phyloP scores from a whole-genome alignment of 2,888 invertebrate genomes.

The Spisula solida region DNA sequence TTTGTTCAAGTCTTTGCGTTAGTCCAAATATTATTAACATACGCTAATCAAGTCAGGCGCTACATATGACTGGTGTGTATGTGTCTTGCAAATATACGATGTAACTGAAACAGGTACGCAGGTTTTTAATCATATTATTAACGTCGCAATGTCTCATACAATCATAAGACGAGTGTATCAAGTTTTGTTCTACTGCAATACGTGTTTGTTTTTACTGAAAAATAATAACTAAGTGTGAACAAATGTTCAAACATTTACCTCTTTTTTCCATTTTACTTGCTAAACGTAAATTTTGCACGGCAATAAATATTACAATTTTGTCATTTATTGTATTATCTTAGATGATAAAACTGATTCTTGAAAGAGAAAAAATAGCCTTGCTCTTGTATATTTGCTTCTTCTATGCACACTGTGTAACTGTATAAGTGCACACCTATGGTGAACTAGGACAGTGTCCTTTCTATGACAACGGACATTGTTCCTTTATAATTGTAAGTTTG shows the following conservation, averaged over 20 bases:
- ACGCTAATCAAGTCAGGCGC: neutral
- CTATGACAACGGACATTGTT: constrained; percentile 1
- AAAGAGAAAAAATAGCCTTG: constrained; percentile 21
- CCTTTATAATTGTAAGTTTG: constrained; percentile 16
- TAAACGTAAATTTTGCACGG: constrained; percentile 28
- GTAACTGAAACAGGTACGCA: neutral
- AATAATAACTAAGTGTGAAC: neutral
- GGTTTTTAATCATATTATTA: neutral
- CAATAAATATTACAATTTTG: constrained; percentile 29
- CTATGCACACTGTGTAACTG: constrained; percentile 20
- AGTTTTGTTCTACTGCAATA: constrained; percentile 22
- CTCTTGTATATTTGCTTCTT: constrained; percentile 28
- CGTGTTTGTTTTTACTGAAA: neutral
- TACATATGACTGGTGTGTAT: neutral
- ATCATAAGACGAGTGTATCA: neutral
- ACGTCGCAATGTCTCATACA: neutral
- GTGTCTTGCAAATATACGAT: neutral
- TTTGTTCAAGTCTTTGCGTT: constrained; percentile 17
- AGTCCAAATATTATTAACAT: constrained; percentile 7
- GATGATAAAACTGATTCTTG: constrained; percentile 15
- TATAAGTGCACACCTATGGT: constrained; percentile 11
- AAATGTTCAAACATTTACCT: constrained; percentile 11
- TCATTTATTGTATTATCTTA: constrained; percentile 12
- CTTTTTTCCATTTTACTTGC: constrained; percentile 27
- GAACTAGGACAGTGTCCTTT: neutral